Conservation (phyloP, 2,113 vertebrate genomes). For the Neolamprologus cancellatus region DNA sequence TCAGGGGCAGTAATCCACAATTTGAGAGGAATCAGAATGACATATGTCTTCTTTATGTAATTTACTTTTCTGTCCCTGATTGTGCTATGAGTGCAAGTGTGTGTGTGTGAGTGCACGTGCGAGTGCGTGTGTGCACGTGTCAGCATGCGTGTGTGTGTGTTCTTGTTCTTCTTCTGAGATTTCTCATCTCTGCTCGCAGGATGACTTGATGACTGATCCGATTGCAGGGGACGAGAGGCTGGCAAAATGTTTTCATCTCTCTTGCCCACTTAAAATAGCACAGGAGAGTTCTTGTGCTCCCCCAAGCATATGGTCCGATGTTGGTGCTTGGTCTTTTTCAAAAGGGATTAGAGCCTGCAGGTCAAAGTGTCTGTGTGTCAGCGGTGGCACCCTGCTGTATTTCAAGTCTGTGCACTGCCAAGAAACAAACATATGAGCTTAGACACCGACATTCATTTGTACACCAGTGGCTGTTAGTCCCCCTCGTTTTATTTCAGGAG, state of each 20-base stretch:
- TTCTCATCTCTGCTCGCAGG: constrained; percentile 12
- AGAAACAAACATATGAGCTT: constrained; percentile 9
- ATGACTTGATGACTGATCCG: constrained; percentile 59
- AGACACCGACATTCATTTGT: background rate
- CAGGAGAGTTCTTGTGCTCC: constrained; percentile 42
- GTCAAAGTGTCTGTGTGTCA: constrained; percentile 54
- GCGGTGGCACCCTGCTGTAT: constrained; percentile 55
- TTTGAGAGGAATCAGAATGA: constrained; percentile 67
- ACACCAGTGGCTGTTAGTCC: background rate
- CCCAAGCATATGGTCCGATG: constrained; percentile 59
- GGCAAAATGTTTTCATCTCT: constrained; percentile 52
- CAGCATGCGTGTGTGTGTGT: background rate
- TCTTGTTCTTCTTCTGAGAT: constrained; percentile 12
- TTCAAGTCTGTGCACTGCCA: constrained; percentile 17
- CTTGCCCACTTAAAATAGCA: constrained; percentile 31
- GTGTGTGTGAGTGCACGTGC: background rate
- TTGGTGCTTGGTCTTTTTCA: constrained; percentile 38
- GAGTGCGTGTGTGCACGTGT: background rate
- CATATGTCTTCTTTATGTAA: constrained; percentile 72
- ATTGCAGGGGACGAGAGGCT: constrained; percentile 22
- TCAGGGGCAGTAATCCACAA: constrained; percentile 75
- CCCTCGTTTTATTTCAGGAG: background rate
- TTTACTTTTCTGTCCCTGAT: constrained; percentile 49
- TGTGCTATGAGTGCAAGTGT: constrained; percentile 3
- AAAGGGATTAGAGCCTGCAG: constrained; percentile 56